Base-by-base conservation (phyloP, 2,888 invertebrate genomes). In the Philhelius pedissequus region DNA sequence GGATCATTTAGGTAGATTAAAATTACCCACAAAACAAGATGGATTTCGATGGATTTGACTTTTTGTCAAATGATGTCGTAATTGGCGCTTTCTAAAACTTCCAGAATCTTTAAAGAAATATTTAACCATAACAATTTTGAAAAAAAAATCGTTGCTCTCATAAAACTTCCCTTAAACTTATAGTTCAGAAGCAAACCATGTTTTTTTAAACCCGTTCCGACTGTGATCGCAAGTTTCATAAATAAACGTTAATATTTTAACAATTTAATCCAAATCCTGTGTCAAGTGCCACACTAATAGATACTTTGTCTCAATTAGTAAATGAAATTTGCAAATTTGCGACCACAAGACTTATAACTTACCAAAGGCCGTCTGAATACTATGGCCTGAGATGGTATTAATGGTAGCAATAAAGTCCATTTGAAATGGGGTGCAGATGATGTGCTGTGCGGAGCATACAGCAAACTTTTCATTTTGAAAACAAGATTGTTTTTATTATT, bases 281-380 rank as follows among this genome's bases (percentile, higher is more conserved):
- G 84, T 80, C 68, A 66, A 68, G 54, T 62, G 84, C 54, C 80
- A 84, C 32, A 15, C 71, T 84, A 75, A 84, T 84, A 71, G 84
- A 70, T 70, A 84, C 80, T 84, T 84, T 84, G 84, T 84, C 84
- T 84, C 84, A 84, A 84, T 84, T 84, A 84, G 80, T 35, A 68
- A 84, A 80, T 84, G 70, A 79, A 80, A 80, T 80, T 71, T 43
- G 52, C 75, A 66, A 83, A 84, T 79, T 84, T 80, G 84, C 60
- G 62, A 80, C 60, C 75, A 40, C 56, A 71, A 54, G 32, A 20
- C 71, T 20, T 71, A 84, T 78, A 84, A 80, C 74, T 83, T 79
- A 79, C 64, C 68, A 56, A 69, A 77, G 70, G 64, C 84, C 80
- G 76, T 71, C 70, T 64, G 32, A n/a, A n/a, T n/a, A n/a, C n/a